phyloP scores from a whole-genome alignment of 2,797 vertebrate species.

The Catamblyrhynchus diadema region DNA sequence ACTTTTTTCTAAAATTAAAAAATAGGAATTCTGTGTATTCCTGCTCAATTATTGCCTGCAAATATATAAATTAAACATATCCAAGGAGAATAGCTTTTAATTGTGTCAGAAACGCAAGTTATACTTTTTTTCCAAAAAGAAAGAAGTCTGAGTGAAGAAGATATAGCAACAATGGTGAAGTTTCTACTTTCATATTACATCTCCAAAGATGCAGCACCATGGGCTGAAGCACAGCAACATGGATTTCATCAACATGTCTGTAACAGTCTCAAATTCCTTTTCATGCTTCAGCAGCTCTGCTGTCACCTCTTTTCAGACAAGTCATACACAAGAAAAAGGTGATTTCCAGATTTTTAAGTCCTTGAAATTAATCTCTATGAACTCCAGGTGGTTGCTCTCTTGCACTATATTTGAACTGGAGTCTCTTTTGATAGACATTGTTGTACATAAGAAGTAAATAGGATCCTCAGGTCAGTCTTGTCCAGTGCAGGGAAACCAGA shows the following conservation, averaged over 20 bases:
- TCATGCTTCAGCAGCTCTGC: neutral
- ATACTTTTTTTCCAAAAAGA: neutral
- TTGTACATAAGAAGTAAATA: neutral
- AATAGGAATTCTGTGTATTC: neutral
- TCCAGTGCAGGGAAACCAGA: neutral
- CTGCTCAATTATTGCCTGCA: neutral
- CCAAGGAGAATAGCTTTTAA: neutral
- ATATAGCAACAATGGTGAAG: neutral
- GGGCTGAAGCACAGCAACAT: neutral
- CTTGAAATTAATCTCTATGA: neutral
- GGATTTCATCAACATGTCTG: neutral
- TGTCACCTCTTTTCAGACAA: neutral
- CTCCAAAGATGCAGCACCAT: neutral
- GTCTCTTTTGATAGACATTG: neutral
- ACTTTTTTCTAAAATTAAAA: constrained; percentile 10
- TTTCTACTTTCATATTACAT: neutral
- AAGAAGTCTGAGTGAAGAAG: neutral
- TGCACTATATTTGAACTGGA: neutral
- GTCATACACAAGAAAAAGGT: neutral
- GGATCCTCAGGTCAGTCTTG: neutral
- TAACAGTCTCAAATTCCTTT: neutral
- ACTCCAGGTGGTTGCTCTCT: neutral
- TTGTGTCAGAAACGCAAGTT: neutral
- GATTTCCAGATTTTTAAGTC: constrained; percentile 9
- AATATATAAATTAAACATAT: neutral